Conservation (phyloP, 1,140 invertebrate species). For the Chrysoperla carnea region DNA sequence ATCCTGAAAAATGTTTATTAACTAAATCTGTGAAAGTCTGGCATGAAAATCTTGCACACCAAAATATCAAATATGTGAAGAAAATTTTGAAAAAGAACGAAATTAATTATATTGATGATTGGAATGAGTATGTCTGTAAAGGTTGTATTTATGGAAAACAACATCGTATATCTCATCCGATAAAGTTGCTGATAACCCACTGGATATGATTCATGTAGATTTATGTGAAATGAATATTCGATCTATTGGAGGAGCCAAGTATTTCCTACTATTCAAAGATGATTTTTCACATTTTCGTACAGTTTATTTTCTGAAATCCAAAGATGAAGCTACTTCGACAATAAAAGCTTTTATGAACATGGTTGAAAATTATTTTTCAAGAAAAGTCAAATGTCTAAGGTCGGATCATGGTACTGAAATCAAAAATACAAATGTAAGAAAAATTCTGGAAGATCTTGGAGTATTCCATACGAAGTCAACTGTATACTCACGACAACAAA, state of each 20-base stretch:
- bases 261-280: constrained; percentile 19
- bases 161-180: constrained; percentile 6
- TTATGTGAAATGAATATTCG: constrained; percentile 13
- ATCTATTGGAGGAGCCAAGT: constrained; percentile 10
- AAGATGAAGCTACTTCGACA: constrained; percentile 10
- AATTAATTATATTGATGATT: constrained; percentile 8
- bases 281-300: constrained; percentile 14
- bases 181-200: constrained; percentile 1
- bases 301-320: constrained; percentile 19
- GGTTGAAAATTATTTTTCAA: constrained; percentile 5
- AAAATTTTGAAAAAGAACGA: constrained; percentile 8
- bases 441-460: no score
- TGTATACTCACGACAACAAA: constrained; percentile 19
- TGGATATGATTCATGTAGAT: constrained; percentile 15
- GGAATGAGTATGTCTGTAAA: constrained; percentile 9
- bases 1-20: constrained; percentile 6
- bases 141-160: constrained; percentile 15
- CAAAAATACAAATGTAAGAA: no score
- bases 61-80: constrained; percentile 14
- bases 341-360: constrained; percentile 7
- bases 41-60: constrained; percentile 17
- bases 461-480: no score
- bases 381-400: no score
- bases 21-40: constrained; percentile 8
- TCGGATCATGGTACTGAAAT: no score